These are phyloP conservation scores for Darevskia mixta DNA, from an alignment of 2,797 vertebrate genomes.

Conservation along the genomic window DNA sequence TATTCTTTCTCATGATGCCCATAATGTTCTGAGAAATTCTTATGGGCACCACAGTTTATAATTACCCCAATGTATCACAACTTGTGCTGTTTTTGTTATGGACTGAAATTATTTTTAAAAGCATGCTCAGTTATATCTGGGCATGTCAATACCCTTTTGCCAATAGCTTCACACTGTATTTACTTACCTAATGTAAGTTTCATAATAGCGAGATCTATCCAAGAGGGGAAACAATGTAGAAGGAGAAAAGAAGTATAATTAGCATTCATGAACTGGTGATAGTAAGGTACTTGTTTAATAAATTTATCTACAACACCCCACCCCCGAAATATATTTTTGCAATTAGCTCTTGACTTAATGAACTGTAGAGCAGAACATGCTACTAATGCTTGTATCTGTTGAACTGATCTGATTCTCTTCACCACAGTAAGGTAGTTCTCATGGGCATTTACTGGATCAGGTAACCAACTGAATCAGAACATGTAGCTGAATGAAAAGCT, in stretches of 20 bases:
- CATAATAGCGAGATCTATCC: conserved; percentile 99
- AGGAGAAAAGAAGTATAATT: conserved; percentile 77
- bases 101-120: not conserved
- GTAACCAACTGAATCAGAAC: not conserved
- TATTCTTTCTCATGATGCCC: not conserved
- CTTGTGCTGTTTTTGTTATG: not conserved
- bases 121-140: not conserved
- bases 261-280: conserved; percentile 52
- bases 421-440: not conserved
- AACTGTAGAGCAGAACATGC: not conserved
- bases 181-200: conserved; percentile 98
- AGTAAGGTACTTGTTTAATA: not conserved
- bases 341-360: not conserved
- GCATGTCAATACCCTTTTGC: not conserved
- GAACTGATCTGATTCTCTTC: not conserved
- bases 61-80: not conserved
- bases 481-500: not conserved
- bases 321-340: not conserved
- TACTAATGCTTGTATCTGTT: not conserved
- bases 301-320: not conserved
- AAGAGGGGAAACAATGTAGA: conserved; percentile 77
- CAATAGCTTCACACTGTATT: conserved; percentile 19
- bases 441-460: not conserved
- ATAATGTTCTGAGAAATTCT: not conserved
- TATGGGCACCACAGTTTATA: not conserved